Percentiles rank a stretch among this genome's conserved stretches.
phyloP scores from a whole-genome alignment of 2,888 invertebrate species.

The Mycalesis mineus region DNA sequence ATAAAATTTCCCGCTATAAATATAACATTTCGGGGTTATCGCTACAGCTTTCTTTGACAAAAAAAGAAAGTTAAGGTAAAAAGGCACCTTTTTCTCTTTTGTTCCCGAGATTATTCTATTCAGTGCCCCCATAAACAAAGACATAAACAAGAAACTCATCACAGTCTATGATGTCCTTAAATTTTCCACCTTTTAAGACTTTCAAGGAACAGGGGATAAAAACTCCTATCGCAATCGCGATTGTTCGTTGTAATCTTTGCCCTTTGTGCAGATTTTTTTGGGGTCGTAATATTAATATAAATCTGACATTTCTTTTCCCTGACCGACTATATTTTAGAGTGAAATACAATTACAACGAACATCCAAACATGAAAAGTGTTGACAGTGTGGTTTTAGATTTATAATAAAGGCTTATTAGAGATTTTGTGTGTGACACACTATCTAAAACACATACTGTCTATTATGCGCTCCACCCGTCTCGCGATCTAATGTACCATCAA shows the following conservation, averaged over 20 bases:
- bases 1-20: slow-evolving; percentile 20
- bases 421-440: no score
- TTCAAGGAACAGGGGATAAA: slow-evolving; percentile 44
- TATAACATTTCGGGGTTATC: slow-evolving; percentile 23
- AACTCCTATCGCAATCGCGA: slow-evolving; percentile 47
- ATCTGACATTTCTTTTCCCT: neutral
- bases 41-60: slow-evolving; percentile 18
- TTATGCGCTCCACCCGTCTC: no score
- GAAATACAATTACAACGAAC: no score
- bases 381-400: no score
- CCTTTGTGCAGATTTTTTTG: neutral
- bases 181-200: slow-evolving; percentile 42
- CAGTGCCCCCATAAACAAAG: slow-evolving; percentile 34
- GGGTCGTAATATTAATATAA: neutral
- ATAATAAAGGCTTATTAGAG: no score
- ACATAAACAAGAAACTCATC: slow-evolving; percentile 46
- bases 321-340: neutral
- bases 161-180: slow-evolving; percentile 45
- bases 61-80: slow-evolving; percentile 20
- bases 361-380: neutral
- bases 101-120: slow-evolving; percentile 50
- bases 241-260: slow-evolving; percentile 13
- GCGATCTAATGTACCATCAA: no score
- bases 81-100: slow-evolving; percentile 27
- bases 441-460: no score